These are phyloP conservation scores for Caenorhabditis sp. DNA, from an alignment of 2,888 invertebrate genomes.

Conservation along the genomic window DNA sequence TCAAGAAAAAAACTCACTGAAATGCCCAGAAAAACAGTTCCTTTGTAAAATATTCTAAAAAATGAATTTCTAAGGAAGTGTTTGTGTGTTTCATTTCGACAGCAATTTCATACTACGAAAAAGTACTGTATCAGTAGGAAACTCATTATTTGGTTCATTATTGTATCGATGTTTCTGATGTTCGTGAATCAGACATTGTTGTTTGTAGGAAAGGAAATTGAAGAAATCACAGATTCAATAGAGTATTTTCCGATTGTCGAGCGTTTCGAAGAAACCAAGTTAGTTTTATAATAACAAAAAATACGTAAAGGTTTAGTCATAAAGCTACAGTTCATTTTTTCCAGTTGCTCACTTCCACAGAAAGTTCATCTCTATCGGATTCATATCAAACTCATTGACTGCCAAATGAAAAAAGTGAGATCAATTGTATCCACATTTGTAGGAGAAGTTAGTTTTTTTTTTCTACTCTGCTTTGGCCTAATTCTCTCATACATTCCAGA, in stretches of 20 bases:
- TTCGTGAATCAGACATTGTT: neutral
- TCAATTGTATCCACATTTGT: neutral
- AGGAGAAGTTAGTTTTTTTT: conserved; percentile 6
- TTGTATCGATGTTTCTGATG: neutral
- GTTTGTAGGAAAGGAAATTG: neutral
- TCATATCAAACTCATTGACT: conserved; percentile 2
- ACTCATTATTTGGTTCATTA: neutral
- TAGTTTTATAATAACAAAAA: too few relatives aligned
- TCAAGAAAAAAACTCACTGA: too few relatives aligned
- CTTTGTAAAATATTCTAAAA: too few relatives aligned
- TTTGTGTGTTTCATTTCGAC: too few relatives aligned
- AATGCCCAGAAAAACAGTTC: too few relatives aligned
- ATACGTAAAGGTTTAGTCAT: too few relatives aligned
- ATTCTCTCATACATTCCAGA: neutral
- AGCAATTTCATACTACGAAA: too few relatives aligned
- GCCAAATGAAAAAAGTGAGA: neutral
- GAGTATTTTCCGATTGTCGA: neutral
- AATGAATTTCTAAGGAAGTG: too few relatives aligned
- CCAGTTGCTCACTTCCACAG: too few relatives aligned
- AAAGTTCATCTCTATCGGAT: neutral
- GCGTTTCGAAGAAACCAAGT: neutral
- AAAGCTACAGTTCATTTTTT: too few relatives aligned
- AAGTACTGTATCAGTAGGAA: neutral
- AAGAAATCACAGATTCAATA: neutral
- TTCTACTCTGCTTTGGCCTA: too few relatives aligned